These are phyloP conservation scores for Nephrotoma appendiculata DNA, from an alignment of 2,888 invertebrate species.

Conservation along the genomic window DNA sequence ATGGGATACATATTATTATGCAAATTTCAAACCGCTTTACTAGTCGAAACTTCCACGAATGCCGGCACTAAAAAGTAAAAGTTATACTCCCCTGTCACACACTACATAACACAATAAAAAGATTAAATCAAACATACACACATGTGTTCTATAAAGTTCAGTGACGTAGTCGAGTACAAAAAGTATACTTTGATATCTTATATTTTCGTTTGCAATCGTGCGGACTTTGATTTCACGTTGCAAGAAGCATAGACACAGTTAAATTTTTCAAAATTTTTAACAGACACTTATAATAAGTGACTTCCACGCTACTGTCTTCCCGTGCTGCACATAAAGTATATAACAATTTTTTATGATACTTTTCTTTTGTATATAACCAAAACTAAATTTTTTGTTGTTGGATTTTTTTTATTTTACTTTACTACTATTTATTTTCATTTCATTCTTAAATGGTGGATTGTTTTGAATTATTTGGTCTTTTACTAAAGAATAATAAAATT, in stretches of 20 bases:
- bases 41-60: no score
- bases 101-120: neutral
- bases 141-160: neutral
- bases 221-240: neutral
- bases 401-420: neutral
- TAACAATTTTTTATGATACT: neutral
- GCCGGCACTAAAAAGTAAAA: neutral
- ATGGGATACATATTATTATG: no score
- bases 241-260: neutral
- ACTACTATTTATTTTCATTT: neutral
- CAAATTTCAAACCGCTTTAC: no score
- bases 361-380: neutral
- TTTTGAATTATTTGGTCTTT: neutral
- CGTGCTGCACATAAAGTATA: neutral
- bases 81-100: neutral
- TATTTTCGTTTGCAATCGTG: neutral
- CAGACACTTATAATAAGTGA: no score
- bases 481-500: neutral
- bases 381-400: neutral
- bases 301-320: neutral
- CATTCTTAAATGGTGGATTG: neutral
- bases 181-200: neutral
- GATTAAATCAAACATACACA: neutral
- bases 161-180: neutral
- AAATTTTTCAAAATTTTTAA: neutral